Conservation (phyloP, 2,113 vertebrate species). For the Carassius auratus region DNA sequence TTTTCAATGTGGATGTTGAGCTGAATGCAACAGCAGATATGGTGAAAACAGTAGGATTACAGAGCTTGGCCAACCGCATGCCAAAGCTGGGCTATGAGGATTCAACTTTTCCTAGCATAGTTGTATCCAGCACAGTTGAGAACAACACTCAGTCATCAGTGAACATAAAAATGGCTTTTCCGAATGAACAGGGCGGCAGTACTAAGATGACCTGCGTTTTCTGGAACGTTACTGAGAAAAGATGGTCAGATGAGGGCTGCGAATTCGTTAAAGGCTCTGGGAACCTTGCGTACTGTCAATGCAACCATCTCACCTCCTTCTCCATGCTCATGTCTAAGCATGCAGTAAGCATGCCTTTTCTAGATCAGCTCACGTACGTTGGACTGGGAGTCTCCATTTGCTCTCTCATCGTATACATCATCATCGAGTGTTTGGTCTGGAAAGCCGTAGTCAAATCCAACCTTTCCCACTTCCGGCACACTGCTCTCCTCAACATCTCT, state of each 20-base stretch:
- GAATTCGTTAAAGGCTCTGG: rapidly evolving
- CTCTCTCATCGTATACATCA: constrained; percentile 80
- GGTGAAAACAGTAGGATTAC: constrained; percentile 74
- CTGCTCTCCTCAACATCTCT: constrained; percentile 87
- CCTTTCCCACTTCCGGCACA: constrained; percentile 90
- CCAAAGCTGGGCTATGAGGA: rapidly evolving
- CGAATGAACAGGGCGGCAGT: rapidly evolving
- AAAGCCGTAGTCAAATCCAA: constrained; percentile 86
- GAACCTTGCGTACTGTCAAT: constrained; percentile 71
- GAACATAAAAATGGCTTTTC: constrained; percentile 77
- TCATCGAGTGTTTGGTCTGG: constrained; percentile 89
- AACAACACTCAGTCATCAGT: neutral
- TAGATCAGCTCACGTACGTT: constrained; percentile 77
- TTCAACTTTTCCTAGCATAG: constrained; percentile 31
- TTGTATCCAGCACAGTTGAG: constrained; percentile 76
- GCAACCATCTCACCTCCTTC: constrained; percentile 89
- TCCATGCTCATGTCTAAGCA: constrained; percentile 85
- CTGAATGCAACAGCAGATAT: constrained; percentile 36
- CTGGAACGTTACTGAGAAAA: constrained; percentile 69
- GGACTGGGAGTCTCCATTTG: constrained; percentile 84
- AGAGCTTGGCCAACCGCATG: constrained; percentile 76
- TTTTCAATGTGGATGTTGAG: constrained; percentile 60
- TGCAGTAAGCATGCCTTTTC: rapidly evolving
- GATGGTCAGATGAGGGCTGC: constrained; percentile 68
- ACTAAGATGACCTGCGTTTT: constrained; percentile 75